Evolutionary conservation across 30 jellyfish, hydroid and myxozoan genomes (phyloP).

Genomic region (Sanderia malayensis): DNA sequence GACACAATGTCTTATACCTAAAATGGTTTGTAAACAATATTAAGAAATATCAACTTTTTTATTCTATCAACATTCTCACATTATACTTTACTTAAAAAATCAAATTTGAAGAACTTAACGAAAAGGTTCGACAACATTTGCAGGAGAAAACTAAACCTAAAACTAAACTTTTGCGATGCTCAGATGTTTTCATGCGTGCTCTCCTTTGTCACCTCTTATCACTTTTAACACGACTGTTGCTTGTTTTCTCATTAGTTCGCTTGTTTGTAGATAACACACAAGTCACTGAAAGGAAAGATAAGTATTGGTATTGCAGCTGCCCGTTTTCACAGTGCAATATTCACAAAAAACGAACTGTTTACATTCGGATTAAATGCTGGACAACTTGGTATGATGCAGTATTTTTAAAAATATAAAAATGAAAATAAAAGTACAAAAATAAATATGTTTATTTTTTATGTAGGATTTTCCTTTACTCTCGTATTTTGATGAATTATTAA

Average conservation of each 20-base stretch:
- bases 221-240: too few species aligned
- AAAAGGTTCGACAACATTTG: too few species aligned
- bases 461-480: background rate
- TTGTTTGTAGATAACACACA: conserved; percentile 19
- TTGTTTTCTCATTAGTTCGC: too few species aligned
- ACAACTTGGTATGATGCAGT: conserved; percentile 75
- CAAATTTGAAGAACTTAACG: too few species aligned
- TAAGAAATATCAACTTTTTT: background rate
- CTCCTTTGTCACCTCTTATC: background rate
- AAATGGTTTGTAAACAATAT: conserved; percentile 27
- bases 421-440: background rate
- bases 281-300: conserved; percentile 53
- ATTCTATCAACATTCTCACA: background rate
- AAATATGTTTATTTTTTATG: background rate
- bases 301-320: conserved; percentile 85
- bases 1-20: conserved; percentile 34
- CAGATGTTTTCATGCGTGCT: background rate
- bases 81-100: too few species aligned
- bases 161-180: background rate
- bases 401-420: too few species aligned
- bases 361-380: conserved; percentile 94
- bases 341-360: conserved; percentile 59
- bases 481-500: too few species aligned
- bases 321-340: conserved; percentile 73
- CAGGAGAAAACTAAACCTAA: too few species aligned